A percentile compares a stretch with the other conserved stretches of the same genome.
These are phyloP conservation scores for Scarus forsteni DNA, from an alignment of 2,797 vertebrate genomes.

Conservation along the genomic window DNA sequence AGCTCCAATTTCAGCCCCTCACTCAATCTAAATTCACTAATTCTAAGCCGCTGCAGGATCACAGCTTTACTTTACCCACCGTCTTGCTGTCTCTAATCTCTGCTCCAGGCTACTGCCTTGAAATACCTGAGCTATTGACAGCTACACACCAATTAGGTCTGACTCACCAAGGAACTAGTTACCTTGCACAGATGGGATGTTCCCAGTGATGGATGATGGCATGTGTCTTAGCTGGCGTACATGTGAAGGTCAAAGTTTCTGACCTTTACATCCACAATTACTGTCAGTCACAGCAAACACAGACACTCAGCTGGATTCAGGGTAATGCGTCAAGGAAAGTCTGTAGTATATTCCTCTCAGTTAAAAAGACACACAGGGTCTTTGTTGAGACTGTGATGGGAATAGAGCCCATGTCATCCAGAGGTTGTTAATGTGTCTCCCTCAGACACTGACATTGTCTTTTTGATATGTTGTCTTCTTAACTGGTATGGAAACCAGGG, in stretches of 20 bases:
- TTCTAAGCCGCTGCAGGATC: slow-evolving; percentile 18
- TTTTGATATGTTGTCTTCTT: background rate
- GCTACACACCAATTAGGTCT: slow-evolving; percentile 74
- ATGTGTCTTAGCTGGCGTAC: slow-evolving; percentile 1
- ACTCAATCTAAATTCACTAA: slow-evolving; percentile 4
- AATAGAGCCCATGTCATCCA: background rate
- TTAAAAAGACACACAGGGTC: slow-evolving; percentile 4
- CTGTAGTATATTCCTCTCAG: background rate
- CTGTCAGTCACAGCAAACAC: slow-evolving; percentile 46
- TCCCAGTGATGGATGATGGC: slow-evolving; percentile 58
- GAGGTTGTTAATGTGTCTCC: background rate
- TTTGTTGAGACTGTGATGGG: slow-evolving; percentile 4
- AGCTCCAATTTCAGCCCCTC: slow-evolving; percentile 14
- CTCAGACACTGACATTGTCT: slow-evolving; percentile 1
- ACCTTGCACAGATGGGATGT: slow-evolving; percentile 56
- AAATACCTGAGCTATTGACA: slow-evolving; percentile 71
- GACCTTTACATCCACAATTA: slow-evolving; percentile 65
- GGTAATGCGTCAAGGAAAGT: slow-evolving; percentile 16
- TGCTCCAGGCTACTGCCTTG: slow-evolving; percentile 37
- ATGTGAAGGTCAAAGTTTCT: slow-evolving; percentile 52
- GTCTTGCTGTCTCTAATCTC: slow-evolving; percentile 36
- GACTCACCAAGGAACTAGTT: slow-evolving; percentile 74
- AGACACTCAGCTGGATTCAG: slow-evolving; percentile 28
- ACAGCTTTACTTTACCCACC: slow-evolving; percentile 21
- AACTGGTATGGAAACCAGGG: background rate